A percentile compares a stretch with the other conserved stretches of the same genome.
phyloP scores from a whole-genome alignment of 2,888 invertebrate genomes.

The Xanthorhoe spadicearia region DNA sequence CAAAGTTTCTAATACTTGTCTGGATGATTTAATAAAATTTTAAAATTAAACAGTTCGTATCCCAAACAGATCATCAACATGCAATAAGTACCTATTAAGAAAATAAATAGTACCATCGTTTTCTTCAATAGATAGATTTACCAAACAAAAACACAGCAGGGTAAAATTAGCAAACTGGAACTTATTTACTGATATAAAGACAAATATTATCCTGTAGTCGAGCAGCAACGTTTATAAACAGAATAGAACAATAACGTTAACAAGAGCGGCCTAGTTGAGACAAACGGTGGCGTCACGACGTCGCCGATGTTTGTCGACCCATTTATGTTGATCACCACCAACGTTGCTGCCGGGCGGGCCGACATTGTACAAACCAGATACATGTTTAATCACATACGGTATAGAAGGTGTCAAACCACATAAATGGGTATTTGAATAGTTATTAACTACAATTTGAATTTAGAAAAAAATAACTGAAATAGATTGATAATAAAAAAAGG shows the following conservation, averaged over 20 bases:
- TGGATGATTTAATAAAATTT: background rate
- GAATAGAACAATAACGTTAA: slow-evolving; percentile 73
- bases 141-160: background rate
- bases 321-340: slow-evolving; percentile 68
- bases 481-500: too few relatives aligned
- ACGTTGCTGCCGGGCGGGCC: slow-evolving; percentile 41
- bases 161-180: slow-evolving; percentile 9
- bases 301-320: slow-evolving; percentile 64
- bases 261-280: slow-evolving; percentile 78
- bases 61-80: too few relatives aligned
- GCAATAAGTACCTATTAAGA: background rate
- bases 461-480: too few relatives aligned
- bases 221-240: slow-evolving; percentile 58
- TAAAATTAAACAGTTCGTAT: too few relatives aligned
- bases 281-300: slow-evolving; percentile 69
- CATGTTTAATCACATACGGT: slow-evolving; percentile 18
- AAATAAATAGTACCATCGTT: background rate
- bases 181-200: slow-evolving; percentile 28
- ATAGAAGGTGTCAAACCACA: slow-evolving; percentile 28
- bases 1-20: background rate
- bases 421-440: slow-evolving; percentile 8
- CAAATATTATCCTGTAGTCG: slow-evolving; percentile 42
- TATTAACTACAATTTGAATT: too few relatives aligned
- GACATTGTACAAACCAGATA: slow-evolving; percentile 29
- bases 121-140: background rate